These are phyloP conservation scores for Dallia pectoralis DNA, from an alignment of 2,797 vertebrate species.

Conservation along the genomic window DNA sequence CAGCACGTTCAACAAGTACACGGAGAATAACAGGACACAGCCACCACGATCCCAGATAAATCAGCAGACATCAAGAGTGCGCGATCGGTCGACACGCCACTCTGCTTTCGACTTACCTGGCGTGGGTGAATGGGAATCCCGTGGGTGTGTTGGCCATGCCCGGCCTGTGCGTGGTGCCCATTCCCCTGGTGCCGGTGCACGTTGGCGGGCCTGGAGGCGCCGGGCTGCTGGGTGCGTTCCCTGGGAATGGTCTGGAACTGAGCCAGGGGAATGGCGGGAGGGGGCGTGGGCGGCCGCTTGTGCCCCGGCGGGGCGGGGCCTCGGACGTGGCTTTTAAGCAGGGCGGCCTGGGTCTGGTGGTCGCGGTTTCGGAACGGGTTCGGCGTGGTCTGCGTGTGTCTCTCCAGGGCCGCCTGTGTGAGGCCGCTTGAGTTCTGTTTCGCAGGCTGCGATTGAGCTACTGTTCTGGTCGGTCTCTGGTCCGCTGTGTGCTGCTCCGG, in stretches of 20 bases:
- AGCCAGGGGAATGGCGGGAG: constrained; percentile 61
- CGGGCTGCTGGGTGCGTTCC: constrained; percentile 43
- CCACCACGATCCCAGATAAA: not conserved
- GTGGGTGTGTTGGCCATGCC: constrained; percentile 29
- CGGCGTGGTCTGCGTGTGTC: constrained; percentile 55
- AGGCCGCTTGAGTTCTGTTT: constrained; percentile 42
- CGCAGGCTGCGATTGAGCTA: constrained; percentile 39
- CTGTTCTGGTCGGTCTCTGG: constrained; percentile 40
- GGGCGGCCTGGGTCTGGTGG: constrained; percentile 65
- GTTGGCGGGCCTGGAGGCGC: constrained; percentile 16
- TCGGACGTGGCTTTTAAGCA: constrained; percentile 48
- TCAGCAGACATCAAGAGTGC: not conserved
- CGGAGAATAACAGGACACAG: not conserved
- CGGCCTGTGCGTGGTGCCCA: constrained; percentile 34
- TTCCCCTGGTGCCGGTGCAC: constrained; percentile 49
- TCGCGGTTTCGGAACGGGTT: constrained; percentile 52
- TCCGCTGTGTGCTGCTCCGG: constrained; percentile 5
- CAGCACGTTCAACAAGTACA: not conserved
- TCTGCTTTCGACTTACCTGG: constrained; percentile 61
- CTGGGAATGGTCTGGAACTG: constrained; percentile 69
- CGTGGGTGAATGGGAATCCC: constrained; percentile 44
- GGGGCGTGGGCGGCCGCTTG: constrained; percentile 57
- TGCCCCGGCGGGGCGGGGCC: not conserved
- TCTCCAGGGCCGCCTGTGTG: constrained; percentile 61
- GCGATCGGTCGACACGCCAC: not conserved